Evolutionary conservation across 2,888 invertebrate genomes (phyloP).

Genomic region (Oasisia sp.): DNA sequence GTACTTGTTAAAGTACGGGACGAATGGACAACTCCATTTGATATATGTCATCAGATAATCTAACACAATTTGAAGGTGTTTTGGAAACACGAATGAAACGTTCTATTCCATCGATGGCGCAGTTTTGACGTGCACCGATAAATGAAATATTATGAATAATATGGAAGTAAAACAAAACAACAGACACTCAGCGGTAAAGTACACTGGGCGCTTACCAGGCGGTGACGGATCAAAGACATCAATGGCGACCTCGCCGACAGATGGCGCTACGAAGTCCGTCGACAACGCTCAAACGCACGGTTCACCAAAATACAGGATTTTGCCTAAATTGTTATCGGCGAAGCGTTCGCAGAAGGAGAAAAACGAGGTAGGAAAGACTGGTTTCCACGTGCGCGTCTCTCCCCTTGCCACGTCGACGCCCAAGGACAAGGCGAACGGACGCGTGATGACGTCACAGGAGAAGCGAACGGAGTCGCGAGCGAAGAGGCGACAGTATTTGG

Average conservation of each 20-base stretch:
- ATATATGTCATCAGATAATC: background rate
- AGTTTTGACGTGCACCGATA: background rate
- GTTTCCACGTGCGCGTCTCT: background rate
- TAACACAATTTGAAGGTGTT: background rate
- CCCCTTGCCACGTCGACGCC: background rate
- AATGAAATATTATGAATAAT: background rate
- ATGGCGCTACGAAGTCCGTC: background rate
- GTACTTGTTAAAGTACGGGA: background rate
- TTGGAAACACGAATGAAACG: background rate
- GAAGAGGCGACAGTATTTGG: background rate
- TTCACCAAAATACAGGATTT: background rate
- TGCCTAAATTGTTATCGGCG: background rate
- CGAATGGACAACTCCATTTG: background rate
- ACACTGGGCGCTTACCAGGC: background rate
- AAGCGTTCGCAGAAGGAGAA: slow-evolving; percentile 8
- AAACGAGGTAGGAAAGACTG: background rate
- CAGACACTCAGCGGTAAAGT: background rate
- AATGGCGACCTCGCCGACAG: background rate
- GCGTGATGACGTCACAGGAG: background rate
- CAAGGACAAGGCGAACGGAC: background rate
- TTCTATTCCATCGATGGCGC: background rate
- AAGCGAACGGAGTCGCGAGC: background rate
- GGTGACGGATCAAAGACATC: background rate
- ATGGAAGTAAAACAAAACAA: background rate
- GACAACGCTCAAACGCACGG: background rate